These are phyloP conservation scores for Apis dorsata DNA, from an alignment of 1,140 invertebrate genomes.

Conservation along the genomic window DNA sequence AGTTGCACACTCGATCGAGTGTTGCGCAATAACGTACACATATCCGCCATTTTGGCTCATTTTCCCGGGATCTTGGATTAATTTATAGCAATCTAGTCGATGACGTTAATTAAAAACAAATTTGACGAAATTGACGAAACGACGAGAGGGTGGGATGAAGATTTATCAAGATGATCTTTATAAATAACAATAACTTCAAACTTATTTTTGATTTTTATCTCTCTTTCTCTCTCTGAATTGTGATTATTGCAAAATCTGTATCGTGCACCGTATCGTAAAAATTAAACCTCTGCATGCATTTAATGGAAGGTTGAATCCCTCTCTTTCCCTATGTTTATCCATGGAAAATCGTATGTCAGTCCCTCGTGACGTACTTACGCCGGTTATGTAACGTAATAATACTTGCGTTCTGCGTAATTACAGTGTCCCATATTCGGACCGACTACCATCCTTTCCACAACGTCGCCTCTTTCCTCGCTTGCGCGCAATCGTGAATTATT, in stretches of 20 bases:
- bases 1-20: background rate
- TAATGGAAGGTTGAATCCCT: slow-evolving; percentile 20
- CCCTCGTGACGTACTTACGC: slow-evolving; percentile 47
- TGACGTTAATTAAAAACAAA: background rate
- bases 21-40: slow-evolving; percentile 1
- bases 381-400: slow-evolving; percentile 63
- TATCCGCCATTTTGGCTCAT: slow-evolving; percentile 3
- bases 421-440: slow-evolving; percentile 59
- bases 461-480: slow-evolving; percentile 18
- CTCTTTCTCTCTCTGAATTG: background rate
- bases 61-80: background rate
- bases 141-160: too few relatives aligned
- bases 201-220: background rate
- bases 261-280: slow-evolving; percentile 17
- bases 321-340: slow-evolving; percentile 15
- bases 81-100: background rate
- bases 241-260: slow-evolving; percentile 22
- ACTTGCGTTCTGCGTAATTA: slow-evolving; percentile 62
- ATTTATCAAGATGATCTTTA: background rate
- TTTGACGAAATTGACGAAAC: background rate
- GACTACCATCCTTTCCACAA: background rate
- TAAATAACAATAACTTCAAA: background rate
- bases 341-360: slow-evolving; percentile 52
- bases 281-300: slow-evolving; percentile 4
- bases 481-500: background rate